Base-by-base conservation (phyloP, 2,113 vertebrate genomes). In the Agelaius tricolor region DNA sequence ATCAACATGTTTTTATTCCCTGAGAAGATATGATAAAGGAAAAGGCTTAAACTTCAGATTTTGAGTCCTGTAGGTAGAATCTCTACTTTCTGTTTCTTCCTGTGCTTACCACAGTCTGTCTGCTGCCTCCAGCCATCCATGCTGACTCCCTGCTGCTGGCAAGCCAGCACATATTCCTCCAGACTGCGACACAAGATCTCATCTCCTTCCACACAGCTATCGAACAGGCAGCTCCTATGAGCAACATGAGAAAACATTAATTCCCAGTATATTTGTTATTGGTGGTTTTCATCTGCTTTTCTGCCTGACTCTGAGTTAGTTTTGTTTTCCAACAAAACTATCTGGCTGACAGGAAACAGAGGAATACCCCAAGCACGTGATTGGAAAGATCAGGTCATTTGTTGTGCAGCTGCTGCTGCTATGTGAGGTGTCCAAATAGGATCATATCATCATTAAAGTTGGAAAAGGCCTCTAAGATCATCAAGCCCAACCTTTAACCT, bases 141-240 rank as follows among this genome's bases (percentile, higher is more conserved):
- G 13, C 31, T 68, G 89, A 96, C 59, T 77, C 44, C 66, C 61
- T 95, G 85, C 90, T 96, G 83, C 89, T 97, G 97, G 94, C 97
- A 98, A 87, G 69, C 58, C 87, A 95, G 51, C 75, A 84, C 72
- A 1, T 98, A 96, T 74, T 95, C 96, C 68, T 97, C 66, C 91
- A 98, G 94, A 82, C 85, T 97, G 69, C 46, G 89, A 66, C 97
- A 97, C 47, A 97, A 83, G 19, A 73, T 88, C 15, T 94, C 83
- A 57, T 96, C 81, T 90, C 62, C 89, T 69, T 73, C 87, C 52
- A 71, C 73, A 52, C 97, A 97, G 66, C 44, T 76, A 43, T 96
- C 96, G 43, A 94, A 97, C n/a, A 97, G 43, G 55, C 93, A 96
- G 93, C 92, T 97, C 96, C 97, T 98, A 6, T 13, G n/a, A 41